phyloP scores from a whole-genome alignment of 1,140 invertebrate species.

The Dolichoris vasculosae region DNA sequence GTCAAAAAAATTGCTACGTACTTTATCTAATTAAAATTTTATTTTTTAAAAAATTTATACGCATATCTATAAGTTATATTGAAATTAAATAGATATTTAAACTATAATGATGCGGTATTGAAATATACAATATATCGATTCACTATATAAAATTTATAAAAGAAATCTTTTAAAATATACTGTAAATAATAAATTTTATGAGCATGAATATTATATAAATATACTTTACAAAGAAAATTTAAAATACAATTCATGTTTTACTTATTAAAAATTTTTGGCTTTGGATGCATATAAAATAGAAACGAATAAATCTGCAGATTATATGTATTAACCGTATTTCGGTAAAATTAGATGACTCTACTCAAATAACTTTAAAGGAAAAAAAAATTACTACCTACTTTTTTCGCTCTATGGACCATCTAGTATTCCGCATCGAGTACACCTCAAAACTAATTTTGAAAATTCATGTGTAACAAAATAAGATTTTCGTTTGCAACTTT shows the following conservation, averaged over 20 bases:
- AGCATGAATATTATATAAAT: too few relatives aligned
- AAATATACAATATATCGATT: too few relatives aligned
- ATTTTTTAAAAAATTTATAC: too few relatives aligned
- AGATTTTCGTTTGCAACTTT: background rate
- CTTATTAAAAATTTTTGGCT: background rate
- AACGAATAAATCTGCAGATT: background rate
- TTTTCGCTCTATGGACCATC: background rate
- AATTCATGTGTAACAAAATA: background rate
- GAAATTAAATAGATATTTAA: too few relatives aligned
- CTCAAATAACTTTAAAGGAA: background rate
- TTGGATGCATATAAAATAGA: background rate
- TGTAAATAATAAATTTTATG: too few relatives aligned
- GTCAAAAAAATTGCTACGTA: too few relatives aligned
- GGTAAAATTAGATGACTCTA: background rate
- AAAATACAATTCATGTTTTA: background rate
- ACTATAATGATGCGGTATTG: too few relatives aligned
- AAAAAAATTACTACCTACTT: background rate
- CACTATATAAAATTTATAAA: too few relatives aligned
- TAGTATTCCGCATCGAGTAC: background rate
- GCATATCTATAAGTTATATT: too few relatives aligned
- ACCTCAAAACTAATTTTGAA: background rate
- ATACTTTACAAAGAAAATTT: too few relatives aligned
- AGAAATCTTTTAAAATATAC: too few relatives aligned
- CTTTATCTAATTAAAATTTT: too few relatives aligned
- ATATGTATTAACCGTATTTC: background rate